These are phyloP conservation scores for Limnodromus scolopaceus DNA, from an alignment of 2,797 vertebrate species.

Conservation along the genomic window DNA sequence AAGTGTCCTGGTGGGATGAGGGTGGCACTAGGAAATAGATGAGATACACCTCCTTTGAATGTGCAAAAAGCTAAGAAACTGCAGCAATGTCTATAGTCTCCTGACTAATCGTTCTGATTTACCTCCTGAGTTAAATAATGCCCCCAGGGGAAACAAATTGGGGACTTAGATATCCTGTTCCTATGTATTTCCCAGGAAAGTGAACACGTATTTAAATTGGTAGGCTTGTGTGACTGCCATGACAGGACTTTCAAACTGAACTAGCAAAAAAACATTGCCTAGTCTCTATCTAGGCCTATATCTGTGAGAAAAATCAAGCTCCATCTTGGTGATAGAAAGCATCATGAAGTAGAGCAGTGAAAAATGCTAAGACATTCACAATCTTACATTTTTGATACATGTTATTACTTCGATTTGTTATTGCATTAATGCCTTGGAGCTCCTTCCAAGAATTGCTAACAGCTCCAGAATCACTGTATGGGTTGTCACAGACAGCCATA, in stretches of 20 bases:
- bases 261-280: not conserved
- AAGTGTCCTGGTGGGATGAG: not conserved
- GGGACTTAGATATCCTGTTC: not conserved
- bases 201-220: accelerated
- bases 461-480: not conserved
- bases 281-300: not conserved
- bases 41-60: accelerated
- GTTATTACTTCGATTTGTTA: not conserved
- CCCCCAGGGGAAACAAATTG: not conserved
- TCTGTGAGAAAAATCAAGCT: not conserved
- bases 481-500: not conserved
- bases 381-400: not conserved
- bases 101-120: not conserved
- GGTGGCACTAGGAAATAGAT: not conserved
- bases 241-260: not conserved
- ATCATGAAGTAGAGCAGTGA: not conserved
- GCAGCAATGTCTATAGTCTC: not conserved
- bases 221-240: not conserved
- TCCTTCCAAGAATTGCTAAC: not conserved
- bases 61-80: not conserved
- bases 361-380: not conserved
- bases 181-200: not conserved
- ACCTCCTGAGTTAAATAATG: not conserved
- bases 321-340: not conserved
- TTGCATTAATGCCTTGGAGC: not conserved